These are phyloP conservation scores for Chitala chitala DNA, from an alignment of 2,113 vertebrate genomes.

Conservation along the genomic window DNA sequence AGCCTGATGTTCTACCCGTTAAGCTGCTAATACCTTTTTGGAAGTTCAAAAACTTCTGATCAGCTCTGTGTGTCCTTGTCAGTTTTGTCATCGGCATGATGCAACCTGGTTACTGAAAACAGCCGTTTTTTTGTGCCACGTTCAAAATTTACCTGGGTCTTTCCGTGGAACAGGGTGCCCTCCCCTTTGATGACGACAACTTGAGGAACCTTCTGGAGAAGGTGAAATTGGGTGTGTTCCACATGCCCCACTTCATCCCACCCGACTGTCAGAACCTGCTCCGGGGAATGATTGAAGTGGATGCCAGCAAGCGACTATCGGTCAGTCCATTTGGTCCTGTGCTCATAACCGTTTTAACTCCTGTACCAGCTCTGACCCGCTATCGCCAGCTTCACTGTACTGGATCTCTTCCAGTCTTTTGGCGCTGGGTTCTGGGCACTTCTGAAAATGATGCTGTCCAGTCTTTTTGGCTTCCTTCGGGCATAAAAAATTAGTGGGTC, in stretches of 20 bases:
- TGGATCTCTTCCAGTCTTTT: no score
- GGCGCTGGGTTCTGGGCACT: no score
- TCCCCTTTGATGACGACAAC: constrained; percentile 84
- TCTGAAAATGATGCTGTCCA: not conserved
- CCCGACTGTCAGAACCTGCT: constrained; percentile 90
- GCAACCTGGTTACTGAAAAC: not conserved
- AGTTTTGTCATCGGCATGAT: no score
- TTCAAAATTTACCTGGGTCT: not conserved
- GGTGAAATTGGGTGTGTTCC: constrained; percentile 81
- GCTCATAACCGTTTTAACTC: not conserved
- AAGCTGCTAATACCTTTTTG: no score
- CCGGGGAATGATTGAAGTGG: constrained; percentile 91
- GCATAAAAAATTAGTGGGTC: not conserved
- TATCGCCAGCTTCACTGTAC: no score
- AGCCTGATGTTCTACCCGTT: no score
- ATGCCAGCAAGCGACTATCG: constrained; percentile 84
- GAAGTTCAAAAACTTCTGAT: no score
- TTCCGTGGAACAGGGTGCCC: constrained; percentile 54
- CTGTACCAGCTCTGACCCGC: no score
- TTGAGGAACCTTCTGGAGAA: constrained; percentile 76
- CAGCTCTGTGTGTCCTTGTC: no score
- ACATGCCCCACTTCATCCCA: constrained; percentile 93
- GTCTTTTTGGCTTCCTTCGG: no score
- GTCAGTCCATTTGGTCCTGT: constrained; percentile 51
- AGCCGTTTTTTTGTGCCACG: not conserved